Conservation (phyloP, 2,888 invertebrate genomes). For the Caenorhabditis uteleia region DNA sequence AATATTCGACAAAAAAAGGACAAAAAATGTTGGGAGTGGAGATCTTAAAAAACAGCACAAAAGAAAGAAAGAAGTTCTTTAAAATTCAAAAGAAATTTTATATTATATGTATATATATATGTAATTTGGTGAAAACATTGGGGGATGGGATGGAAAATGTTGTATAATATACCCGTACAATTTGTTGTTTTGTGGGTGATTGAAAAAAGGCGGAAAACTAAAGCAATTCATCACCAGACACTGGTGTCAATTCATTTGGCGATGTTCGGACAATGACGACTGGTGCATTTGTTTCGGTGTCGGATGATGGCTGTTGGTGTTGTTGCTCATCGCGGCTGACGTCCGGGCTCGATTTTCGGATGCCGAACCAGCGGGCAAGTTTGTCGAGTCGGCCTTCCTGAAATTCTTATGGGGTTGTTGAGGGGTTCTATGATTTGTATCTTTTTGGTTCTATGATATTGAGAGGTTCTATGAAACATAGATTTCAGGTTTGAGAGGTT, state of each 20-base stretch:
- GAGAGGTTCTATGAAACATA: too few species aligned
- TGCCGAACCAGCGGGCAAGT: constrained; percentile 50
- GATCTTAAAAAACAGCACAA: background rate
- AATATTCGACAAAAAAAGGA: too few species aligned
- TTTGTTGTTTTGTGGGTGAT: background rate
- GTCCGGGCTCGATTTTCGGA: constrained; percentile 48
- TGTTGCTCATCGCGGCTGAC: constrained; percentile 39
- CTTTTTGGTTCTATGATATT: background rate
- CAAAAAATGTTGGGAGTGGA: too few species aligned
- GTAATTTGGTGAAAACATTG: background rate
- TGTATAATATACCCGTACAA: background rate
- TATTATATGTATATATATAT: background rate
- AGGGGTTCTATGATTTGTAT: too few species aligned
- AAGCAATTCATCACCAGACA: constrained; percentile 52
- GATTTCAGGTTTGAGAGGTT: too few species aligned
- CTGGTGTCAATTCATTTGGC: constrained; percentile 56
- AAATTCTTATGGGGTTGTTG: constrained; percentile 7
- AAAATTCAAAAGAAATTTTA: constrained; percentile 3
- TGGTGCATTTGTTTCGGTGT: constrained; percentile 25
- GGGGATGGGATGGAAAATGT: background rate
- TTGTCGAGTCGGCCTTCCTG: constrained; percentile 48
- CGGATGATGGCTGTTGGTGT: background rate
- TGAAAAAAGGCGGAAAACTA: background rate
- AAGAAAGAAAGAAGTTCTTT: background rate
- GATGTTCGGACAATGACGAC: constrained; percentile 52